These are phyloP conservation scores for Geodia barretti DNA, from an alignment of 37 sponge, comb jelly and placozoan genomes.

Conservation along the genomic window DNA sequence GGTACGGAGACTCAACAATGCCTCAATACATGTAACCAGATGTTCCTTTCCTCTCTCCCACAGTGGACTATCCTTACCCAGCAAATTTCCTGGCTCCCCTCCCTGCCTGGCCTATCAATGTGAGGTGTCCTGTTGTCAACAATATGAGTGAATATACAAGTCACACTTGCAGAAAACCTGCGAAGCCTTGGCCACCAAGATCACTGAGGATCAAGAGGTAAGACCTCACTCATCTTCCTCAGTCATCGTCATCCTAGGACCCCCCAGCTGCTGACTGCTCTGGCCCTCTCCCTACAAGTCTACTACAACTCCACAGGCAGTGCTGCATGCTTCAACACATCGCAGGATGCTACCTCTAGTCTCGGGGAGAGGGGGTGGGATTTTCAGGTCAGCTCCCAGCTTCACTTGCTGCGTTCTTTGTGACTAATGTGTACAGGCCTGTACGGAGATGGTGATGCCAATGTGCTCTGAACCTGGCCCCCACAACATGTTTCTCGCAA, in stretches of 20 bases:
- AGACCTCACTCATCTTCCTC: no score
- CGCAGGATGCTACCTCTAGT: conserved; percentile 25
- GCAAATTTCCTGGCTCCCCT: conserved; percentile 89
- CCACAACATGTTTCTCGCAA: conserved; percentile 72
- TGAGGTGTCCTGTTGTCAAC: neutral
- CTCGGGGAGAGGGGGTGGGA: conserved; percentile 68
- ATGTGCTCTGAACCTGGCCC: conserved; percentile 72
- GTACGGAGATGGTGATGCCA: conserved; percentile 97
- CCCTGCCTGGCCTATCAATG: conserved; percentile 93
- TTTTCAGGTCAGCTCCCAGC: conserved; percentile 44
- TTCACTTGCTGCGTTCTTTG: neutral
- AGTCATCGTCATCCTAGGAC: no score
- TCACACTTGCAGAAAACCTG: conserved; percentile 19
- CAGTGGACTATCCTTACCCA: conserved; percentile 97
- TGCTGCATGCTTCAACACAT: conserved; percentile 44
- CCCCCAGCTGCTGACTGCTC: conserved; percentile 64
- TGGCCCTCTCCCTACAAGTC: conserved; percentile 56
- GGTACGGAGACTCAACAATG: conserved; percentile 26
- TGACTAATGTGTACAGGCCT: conserved; percentile 47
- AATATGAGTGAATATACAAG: neutral
- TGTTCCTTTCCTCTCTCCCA: neutral
- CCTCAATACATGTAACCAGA: neutral
- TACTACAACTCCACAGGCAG: conserved; percentile 86
- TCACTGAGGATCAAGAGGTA: conserved; percentile 1
- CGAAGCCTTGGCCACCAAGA: neutral